A percentile compares a stretch with the other conserved stretches of the same genome.
phyloP scores from a whole-genome alignment of 2,797 vertebrate genomes.

The Pangasius macronema region DNA sequence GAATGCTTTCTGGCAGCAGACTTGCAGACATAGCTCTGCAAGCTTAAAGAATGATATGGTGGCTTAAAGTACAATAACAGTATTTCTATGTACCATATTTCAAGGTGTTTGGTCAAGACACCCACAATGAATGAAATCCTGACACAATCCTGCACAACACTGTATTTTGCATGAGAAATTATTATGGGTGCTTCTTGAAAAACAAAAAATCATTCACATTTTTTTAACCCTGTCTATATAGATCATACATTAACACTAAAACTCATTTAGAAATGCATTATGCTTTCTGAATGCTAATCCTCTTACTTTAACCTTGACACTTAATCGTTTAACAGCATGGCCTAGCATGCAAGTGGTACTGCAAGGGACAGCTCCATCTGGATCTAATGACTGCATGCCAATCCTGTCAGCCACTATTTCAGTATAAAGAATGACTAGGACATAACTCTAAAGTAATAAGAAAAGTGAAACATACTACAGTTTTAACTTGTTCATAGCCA shows the following conservation, averaged over 20 bases:
- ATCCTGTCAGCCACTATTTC: slow-evolving; percentile 64
- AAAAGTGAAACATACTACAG: slow-evolving; percentile 41
- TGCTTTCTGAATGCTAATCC: not conserved
- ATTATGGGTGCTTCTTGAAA: not conserved
- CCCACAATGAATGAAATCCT: not conserved
- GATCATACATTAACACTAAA: not conserved
- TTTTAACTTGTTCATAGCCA: slow-evolving; percentile 58
- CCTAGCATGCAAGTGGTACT: slow-evolving; percentile 27
- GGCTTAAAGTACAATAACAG: not conserved
- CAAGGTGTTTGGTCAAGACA: not conserved
- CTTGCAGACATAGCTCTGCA: not conserved
- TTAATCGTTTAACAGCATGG: not conserved
- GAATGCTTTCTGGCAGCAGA: not conserved
- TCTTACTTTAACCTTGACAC: not conserved
- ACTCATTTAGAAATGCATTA: not conserved
- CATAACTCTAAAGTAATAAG: not conserved
- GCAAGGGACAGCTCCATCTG: slow-evolving; percentile 66
- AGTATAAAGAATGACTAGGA: slow-evolving; percentile 26
- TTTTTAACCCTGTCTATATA: not conserved
- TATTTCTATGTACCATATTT: not conserved
- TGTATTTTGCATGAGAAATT: not conserved
- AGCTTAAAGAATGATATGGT: not conserved
- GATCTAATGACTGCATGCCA: slow-evolving; percentile 63
- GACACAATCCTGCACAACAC: not conserved
- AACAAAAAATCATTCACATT: too few relatives aligned